Base-by-base conservation (phyloP, 2,113 vertebrate genomes). In the Pygoscelis adeliae region DNA sequence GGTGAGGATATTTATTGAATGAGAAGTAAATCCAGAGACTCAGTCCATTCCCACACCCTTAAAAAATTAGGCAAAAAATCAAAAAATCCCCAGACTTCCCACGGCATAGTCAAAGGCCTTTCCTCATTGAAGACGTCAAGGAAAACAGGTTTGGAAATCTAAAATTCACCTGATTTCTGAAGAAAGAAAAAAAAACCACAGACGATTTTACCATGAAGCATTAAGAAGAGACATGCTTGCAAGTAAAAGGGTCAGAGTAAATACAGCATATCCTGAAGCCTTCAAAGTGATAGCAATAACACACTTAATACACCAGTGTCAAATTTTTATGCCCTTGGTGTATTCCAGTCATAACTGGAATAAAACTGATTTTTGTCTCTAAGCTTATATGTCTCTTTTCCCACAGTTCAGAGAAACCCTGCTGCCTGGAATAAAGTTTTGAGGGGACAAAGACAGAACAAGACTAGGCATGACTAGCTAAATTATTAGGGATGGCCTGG, bases 311-410 rank as follows among this genome's bases (percentile, higher is more conserved):
- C 86, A 89, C n/a, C 72, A 59, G 29, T 71, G 79, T 70, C 74
- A 92, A 89, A 63, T 70, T 55, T 79, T 71, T 70, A 55, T 83
- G 86, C 63, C 88, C 38, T 94, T 74, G 53, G 67, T 90, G 59
- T 88, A 90, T 92, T 93, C 47, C 76, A 93, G 46, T 83, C 93
- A 84, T 88, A 93, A 95, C 53, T 80, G 62, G 67, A 94, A 61
- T 79, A 89, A 85, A 87, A 19, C 74, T 92, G 55, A 76, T 59
- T 87, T 94, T 95, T 91, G 61, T 87, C 53, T 89, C 73, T 93
- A 77, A 88, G 81, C 42, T 96, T 84, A 12, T 13, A 29, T 6
- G 1, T 56, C 30, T 92, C 66, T 38, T 69, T 89, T 67, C 46
- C 36, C 59, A 47, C 49, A 80, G 62, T 77, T 89, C 72, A 93